Base-by-base conservation (phyloP, 2,113 vertebrate genomes). In the Regulus satrapa region DNA sequence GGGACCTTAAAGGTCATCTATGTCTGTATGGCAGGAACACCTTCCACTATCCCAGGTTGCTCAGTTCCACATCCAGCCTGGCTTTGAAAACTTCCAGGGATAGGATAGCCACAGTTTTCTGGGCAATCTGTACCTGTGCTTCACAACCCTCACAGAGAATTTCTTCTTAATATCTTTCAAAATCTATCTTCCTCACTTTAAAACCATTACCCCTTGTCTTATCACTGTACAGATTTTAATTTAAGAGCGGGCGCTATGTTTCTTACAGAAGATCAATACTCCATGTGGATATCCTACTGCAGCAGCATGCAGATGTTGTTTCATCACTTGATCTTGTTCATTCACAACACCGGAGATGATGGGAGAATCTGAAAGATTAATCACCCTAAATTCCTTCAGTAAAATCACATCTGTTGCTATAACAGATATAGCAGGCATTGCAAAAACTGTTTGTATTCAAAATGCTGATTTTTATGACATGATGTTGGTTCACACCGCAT, bases 121-220 rank as follows among this genome's bases (percentile, higher is more conserved):
- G 29, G 9, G 3, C 3, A 58, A 3, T 12, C 1, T 43, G 6
- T n/a, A 3, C 15, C 25, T 17, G 13, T 3, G 4, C 2, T 12
- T 75, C 49, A 55, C 0, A 15, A 25, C 4, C 3, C 4, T 55
- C 20, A 64, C 4, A 25, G 15, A 52, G 3, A 64, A n/a, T 12
- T 91, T 83, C n/a, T 52, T 26, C 25, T 36, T 36, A 5, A 59
- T 7, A 29, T n/a, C 5, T 69, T 14, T 26, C 34, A 61, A n/a
- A 75, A 20, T 46, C 26, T 45, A 3, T 5, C 14, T 9, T 64
- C 16, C 41, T 74, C 6, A 13, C 9, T 46, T 66, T 51, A 36
- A 84, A 87, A 11, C 7, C 12, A 8, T 66, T 36, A 10, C 6
- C 7, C 6, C 16, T 69, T 32, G 7, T 69, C 10, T 17, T 79